Evolutionary conservation across 2,113 vertebrate genomes (phyloP).

Genomic region (Herpailurus yagouaroundi): DNA sequence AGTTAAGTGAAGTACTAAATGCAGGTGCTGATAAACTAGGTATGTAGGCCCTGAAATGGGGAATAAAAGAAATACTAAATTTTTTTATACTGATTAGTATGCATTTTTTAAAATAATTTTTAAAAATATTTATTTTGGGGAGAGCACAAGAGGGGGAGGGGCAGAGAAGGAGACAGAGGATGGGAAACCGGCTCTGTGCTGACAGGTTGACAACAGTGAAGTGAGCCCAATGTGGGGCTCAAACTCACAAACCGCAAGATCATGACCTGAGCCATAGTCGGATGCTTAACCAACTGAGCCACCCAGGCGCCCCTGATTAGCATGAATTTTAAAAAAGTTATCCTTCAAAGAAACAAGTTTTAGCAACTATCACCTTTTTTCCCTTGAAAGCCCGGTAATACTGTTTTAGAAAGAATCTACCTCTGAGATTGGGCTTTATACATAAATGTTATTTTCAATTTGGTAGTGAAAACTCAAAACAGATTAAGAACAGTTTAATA

Average conservation of each 20-base stretch:
- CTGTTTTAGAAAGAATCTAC: neutral
- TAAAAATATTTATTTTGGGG: too few species aligned
- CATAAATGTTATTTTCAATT: neutral
- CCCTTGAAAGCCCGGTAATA: neutral
- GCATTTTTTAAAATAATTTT: neutral
- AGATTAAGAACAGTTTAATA: neutral
- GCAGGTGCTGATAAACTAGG: constrained; percentile 66
- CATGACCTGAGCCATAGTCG: too few species aligned
- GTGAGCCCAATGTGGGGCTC: too few species aligned
- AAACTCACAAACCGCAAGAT: too few species aligned
- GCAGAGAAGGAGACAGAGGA: too few species aligned
- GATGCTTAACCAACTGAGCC: too few species aligned
- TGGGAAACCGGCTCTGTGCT: too few species aligned
- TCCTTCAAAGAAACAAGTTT: neutral
- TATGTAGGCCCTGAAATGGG: constrained; percentile 26
- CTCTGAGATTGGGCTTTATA: neutral
- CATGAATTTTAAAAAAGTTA: neutral
- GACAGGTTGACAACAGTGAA: too few species aligned
- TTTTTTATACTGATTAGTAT: neutral
- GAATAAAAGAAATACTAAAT: neutral
- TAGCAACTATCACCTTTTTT: neutral
- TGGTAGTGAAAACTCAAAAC: neutral
- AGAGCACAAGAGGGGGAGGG: too few species aligned
- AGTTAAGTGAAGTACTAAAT: constrained; percentile 72
- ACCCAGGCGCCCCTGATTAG: neutral